Evolutionary conservation across 1,140 invertebrate genomes (phyloP).

Genomic region (Tetraneura akinire): DNA sequence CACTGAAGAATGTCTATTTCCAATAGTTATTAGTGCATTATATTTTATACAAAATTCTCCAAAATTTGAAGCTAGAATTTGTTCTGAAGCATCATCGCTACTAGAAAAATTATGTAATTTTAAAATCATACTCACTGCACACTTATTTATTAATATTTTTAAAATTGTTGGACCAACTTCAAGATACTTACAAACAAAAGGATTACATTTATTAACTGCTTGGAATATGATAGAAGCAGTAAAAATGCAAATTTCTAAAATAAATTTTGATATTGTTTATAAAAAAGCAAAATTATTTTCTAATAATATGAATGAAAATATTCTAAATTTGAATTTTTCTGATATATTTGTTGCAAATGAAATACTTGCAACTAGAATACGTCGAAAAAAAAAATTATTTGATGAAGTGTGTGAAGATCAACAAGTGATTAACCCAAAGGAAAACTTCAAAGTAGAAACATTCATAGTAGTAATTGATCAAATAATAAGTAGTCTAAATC

Average conservation of each 20-base stretch:
- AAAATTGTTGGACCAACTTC: not conserved
- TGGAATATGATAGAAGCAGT: not conserved
- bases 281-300: not conserved
- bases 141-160: not conserved
- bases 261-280: not conserved
- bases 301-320: not conserved
- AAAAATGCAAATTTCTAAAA: not conserved
- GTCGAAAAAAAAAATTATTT: not conserved
- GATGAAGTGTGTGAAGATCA: not conserved
- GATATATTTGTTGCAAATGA: not conserved
- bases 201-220: not conserved
- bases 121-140: not conserved
- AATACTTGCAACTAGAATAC: not conserved
- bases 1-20: not conserved
- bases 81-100: not conserved
- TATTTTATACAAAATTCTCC: not conserved
- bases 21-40: not conserved
- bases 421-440: not conserved
- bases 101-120: not conserved
- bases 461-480: not conserved
- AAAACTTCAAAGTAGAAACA: not conserved
- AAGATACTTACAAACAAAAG: not conserved
- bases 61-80: not conserved
- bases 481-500: slow-evolving; percentile 2
- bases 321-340: not conserved